Conservation (phyloP, 2,113 vertebrate species). For the Camelus bactrianus region DNA sequence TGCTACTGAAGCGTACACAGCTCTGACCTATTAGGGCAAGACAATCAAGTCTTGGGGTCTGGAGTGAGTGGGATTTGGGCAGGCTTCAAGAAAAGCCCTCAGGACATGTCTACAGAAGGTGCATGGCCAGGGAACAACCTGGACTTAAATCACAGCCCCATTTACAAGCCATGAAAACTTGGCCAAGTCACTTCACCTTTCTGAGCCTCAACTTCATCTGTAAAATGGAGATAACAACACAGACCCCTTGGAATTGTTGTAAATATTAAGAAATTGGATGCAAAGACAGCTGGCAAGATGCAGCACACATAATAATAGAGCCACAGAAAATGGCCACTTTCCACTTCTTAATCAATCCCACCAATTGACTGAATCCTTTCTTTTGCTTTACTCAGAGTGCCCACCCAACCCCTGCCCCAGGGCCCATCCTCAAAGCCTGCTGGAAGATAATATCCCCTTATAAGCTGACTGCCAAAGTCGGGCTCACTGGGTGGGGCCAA, state of each 20-base stretch:
- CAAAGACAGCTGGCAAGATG: background rate
- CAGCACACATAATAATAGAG: background rate
- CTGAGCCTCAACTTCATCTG: background rate
- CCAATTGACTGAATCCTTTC: background rate
- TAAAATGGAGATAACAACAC: background rate
- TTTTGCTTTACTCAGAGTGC: background rate
- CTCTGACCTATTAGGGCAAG: background rate
- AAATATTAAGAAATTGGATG: background rate
- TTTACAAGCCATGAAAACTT: background rate
- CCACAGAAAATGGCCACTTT: background rate
- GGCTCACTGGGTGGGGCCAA: background rate
- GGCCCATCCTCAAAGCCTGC: background rate
- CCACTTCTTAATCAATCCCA: background rate
- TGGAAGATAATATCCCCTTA: background rate
- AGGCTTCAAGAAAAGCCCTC: background rate
- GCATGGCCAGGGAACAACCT: background rate
- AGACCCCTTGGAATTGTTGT: background rate
- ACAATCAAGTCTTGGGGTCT: background rate
- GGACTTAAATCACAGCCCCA: background rate
- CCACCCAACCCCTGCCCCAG: background rate
- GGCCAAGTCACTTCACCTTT: background rate
- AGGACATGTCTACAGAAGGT: background rate
- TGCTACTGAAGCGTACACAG: background rate
- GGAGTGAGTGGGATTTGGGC: too few species aligned
- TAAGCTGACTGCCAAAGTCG: background rate